Percentiles rank a stretch among this genome's conserved stretches.
Conservation (phyloP, 2,113 vertebrate genomes). For the Butorides virescens region DNA sequence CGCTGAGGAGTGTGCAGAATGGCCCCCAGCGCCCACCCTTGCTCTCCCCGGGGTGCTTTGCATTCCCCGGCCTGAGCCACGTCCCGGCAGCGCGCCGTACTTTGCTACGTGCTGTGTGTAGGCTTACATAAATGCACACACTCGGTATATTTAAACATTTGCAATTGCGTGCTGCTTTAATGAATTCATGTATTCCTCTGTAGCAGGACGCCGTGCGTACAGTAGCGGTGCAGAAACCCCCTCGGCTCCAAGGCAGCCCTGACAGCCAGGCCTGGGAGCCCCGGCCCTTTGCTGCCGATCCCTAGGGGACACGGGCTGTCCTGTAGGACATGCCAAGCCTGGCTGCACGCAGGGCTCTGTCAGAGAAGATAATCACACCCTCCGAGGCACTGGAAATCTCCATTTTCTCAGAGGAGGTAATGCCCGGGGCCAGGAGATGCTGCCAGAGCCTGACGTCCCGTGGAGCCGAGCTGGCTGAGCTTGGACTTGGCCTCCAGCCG, state of each 20-base stretch:
- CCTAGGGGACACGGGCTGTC: neutral
- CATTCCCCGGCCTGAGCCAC: neutral
- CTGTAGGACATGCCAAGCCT: neutral
- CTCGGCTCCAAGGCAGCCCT: neutral
- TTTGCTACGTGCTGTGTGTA: fast-evolving
- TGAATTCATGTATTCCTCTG: slow-evolving; percentile 1
- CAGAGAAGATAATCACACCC: neutral
- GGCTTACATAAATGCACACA: neutral
- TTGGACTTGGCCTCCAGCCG: neutral
- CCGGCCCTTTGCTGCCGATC: neutral
- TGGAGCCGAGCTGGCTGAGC: neutral
- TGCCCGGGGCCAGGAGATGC: neutral
- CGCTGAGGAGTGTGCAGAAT: neutral
- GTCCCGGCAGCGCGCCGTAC: neutral
- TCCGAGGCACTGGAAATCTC: neutral
- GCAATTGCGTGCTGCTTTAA: slow-evolving; percentile 4
- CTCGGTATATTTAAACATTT: slow-evolving; percentile 13
- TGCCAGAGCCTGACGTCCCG: neutral
- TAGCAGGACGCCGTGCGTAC: neutral
- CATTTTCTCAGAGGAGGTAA: neutral
- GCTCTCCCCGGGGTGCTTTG: neutral
- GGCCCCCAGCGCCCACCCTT: too few species aligned
- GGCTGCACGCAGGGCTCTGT: neutral
- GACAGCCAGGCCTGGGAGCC: neutral
- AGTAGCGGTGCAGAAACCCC: neutral